Percentiles rank a stretch among this genome's conserved stretches.
Conservation (phyloP, 2,888 invertebrate species). For the Drosophila buzzatii region DNA sequence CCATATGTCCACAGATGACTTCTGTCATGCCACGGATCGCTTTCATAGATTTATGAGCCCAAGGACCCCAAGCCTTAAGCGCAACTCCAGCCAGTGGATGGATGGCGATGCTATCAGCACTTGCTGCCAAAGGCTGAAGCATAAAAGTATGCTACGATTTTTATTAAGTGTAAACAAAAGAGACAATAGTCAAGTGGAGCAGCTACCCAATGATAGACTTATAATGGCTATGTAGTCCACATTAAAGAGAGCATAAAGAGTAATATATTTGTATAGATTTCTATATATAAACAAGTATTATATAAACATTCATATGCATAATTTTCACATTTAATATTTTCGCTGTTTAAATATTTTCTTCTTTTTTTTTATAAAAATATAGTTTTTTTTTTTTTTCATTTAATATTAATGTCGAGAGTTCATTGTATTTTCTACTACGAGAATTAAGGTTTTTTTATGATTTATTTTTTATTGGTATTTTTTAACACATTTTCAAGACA, state of each 20-base stretch:
- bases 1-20: constrained; percentile 16
- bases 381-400: no score
- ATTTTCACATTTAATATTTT: no score
- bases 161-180: constrained; percentile 2
- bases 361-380: no score
- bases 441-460: no score
- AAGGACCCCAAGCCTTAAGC: background rate
- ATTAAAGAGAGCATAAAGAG: no score
- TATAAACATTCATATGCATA: no score
- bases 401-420: no score
- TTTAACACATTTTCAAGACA: no score
- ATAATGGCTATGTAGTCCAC: background rate
- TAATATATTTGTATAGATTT: background rate
- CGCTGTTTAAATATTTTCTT: no score
- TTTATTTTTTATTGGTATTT: no score
- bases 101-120: background rate
- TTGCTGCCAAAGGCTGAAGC: constrained; percentile 2
- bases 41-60: constrained; percentile 11
- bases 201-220: background rate
- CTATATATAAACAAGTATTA: no score
- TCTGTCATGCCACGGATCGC: background rate
- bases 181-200: background rate
- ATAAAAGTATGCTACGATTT: constrained; percentile 10
- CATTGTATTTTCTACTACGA: no score
- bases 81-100: background rate